Percentiles rank a stretch among this genome's conserved stretches.
phyloP scores from a whole-genome alignment of 2,797 vertebrate genomes.

The Rhincodon typus region DNA sequence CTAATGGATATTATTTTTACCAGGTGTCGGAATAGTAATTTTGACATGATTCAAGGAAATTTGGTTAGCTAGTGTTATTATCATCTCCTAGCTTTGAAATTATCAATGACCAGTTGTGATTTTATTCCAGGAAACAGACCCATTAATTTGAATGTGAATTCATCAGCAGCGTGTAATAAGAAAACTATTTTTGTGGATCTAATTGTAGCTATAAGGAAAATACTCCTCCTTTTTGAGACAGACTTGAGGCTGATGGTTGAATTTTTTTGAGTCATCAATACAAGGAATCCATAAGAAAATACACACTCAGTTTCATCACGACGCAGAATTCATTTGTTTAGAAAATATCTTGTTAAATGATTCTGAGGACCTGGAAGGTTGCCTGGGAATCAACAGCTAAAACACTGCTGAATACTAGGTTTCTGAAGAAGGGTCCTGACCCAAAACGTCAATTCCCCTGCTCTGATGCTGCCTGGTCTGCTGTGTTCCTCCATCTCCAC shows the following conservation, averaged over 20 bases:
- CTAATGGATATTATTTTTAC: background rate
- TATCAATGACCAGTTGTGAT: background rate
- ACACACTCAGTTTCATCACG: background rate
- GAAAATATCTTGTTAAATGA: background rate
- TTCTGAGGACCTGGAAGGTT: background rate
- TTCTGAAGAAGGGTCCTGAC: no score
- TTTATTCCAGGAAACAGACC: background rate
- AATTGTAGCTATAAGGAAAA: background rate
- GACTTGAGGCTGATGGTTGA: background rate
- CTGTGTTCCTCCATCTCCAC: no score
- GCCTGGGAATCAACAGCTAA: background rate
- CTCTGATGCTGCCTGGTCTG: no score
- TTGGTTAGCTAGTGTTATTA: background rate
- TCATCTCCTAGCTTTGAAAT: background rate
- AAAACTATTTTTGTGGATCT: background rate
- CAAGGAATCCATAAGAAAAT: background rate
- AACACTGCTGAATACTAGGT: background rate
- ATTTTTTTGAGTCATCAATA: background rate
- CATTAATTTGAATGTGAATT: background rate
- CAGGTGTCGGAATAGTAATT: background rate
- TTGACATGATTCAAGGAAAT: background rate
- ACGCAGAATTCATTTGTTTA: background rate
- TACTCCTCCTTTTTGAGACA: background rate
- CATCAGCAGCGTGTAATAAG: background rate
- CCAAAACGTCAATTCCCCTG: no score